Percentiles rank a stretch among this genome's conserved stretches.
These are phyloP conservation scores for Caenorhabditis briggsae DNA, from an alignment of 1,140 invertebrate species.

Conservation along the genomic window DNA sequence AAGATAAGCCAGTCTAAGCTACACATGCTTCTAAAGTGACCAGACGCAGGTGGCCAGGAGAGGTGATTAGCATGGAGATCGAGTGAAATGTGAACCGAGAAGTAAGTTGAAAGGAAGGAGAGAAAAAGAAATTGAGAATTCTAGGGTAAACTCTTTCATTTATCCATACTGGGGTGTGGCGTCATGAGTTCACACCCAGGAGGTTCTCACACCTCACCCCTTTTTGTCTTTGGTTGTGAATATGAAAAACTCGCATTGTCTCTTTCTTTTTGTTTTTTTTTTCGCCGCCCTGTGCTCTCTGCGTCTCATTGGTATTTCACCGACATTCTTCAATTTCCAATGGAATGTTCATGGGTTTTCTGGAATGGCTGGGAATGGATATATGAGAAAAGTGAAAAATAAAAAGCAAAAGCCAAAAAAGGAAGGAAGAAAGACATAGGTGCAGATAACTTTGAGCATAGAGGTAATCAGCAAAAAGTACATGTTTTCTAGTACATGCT, in stretches of 20 bases:
- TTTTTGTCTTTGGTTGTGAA: slow-evolving; percentile 20
- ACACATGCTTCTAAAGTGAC: background rate
- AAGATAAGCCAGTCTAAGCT: slow-evolving; percentile 20
- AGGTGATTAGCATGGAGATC: slow-evolving; percentile 5
- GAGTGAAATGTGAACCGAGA: background rate
- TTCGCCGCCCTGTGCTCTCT: background rate
- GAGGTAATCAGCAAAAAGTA: too few species aligned
- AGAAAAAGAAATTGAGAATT: background rate
- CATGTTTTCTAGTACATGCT: too few species aligned
- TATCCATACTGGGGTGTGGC: background rate
- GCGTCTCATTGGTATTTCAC: slow-evolving; percentile 13
- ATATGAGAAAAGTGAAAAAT: too few species aligned
- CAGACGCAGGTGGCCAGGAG: slow-evolving; percentile 26
- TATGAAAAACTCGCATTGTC: slow-evolving; percentile 53
- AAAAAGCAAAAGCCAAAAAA: too few species aligned
- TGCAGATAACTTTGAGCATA: too few species aligned
- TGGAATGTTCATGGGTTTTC: slow-evolving; percentile 36
- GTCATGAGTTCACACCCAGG: background rate
- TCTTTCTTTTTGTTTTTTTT: background rate
- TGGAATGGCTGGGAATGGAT: background rate
- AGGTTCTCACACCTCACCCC: background rate
- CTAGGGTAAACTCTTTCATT: background rate
- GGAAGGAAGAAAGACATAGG: too few species aligned
- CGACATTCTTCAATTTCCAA: background rate
- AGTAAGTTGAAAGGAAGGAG: background rate